Evolutionary conservation across 2,888 invertebrate species (phyloP), one percentile per base, ranked within the genome.

Genomic region (Plagodis dolabraria): DNA sequence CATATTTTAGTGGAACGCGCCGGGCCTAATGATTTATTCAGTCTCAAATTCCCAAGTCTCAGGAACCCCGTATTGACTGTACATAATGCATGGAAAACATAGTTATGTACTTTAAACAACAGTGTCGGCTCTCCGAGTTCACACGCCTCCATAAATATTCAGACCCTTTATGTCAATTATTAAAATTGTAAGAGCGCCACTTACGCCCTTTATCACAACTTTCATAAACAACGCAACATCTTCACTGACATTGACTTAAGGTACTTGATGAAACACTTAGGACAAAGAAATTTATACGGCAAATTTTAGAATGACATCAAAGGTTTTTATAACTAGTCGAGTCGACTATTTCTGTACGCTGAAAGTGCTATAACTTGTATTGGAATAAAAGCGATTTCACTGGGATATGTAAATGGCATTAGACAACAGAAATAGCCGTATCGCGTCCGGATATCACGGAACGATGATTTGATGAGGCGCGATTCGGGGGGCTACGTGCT

Each of bases 1-100:
- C 88, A 92, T 92, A 91, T 87, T 92, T 91, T 85, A 92, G 86
- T 83, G 79, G 77, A 79, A 83, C 85, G 83, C 87, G 85, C 83
- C 81, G 80, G 82, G 78, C 72, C 78, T 83, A 75, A 89, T 92
- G 80, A 86, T 87, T 92, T 90, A 92, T 92, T 91, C 89, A 92
- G 76, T 69, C 69, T 79, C 77, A 86, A 87, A 89, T 88, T 87
- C 86, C 85, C 86, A 78, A 83, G 84, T 80, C 82, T 82, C 79
- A 56, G 83, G 83, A 80, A 78, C 77, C 80, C 76, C 77, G 77
- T 86, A 89, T 88, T 85, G 82, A 82, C 81, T 84, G 76, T 87
- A 86, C 79, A 87, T 87, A 85, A 87, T 87, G 80, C 82, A 87
- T 85, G 79, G 80, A 80, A 76, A 82, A 79, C 71, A 75, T 67